phyloP scores from a whole-genome alignment of 2,797 vertebrate species.

The Pteronotus mesoamericanus region DNA sequence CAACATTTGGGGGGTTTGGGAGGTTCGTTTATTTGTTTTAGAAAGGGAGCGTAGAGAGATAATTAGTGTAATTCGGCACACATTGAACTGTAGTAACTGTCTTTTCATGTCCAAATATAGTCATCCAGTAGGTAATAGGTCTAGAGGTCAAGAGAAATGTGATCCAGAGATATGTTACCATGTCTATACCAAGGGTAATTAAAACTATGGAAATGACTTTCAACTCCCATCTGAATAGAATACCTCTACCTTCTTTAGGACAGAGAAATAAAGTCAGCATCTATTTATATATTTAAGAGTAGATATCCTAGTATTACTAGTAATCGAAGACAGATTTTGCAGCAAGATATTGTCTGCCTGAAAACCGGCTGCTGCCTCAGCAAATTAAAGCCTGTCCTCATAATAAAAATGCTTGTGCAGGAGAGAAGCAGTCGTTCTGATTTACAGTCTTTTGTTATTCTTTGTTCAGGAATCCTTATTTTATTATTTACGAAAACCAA shows the following conservation, averaged over 20 bases:
- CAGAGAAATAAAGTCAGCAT: not conserved
- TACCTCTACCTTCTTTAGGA: not conserved
- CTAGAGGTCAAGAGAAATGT: not conserved
- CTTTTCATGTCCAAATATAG: not conserved
- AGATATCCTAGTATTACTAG: not conserved
- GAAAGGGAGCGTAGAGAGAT: not conserved
- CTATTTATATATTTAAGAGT: not conserved
- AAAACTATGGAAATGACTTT: not conserved
- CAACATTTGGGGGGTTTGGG: not conserved
- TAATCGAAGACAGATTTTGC: not conserved
- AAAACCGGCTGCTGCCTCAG: not conserved
- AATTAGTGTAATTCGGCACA: not conserved
- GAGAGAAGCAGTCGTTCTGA: not conserved
- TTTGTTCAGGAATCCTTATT: slow-evolving; percentile 33
- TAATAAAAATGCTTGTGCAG: not conserved
- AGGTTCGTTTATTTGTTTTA: not conserved
- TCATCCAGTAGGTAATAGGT: not conserved
- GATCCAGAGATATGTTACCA: not conserved
- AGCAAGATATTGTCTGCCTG: not conserved
- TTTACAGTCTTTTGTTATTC: not conserved
- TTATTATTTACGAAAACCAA: not conserved
- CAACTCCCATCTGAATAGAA: not conserved
- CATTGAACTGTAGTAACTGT: not conserved
- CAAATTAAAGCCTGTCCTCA: not conserved
- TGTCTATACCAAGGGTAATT: not conserved